phyloP scores from a whole-genome alignment of 1,140 invertebrate genomes.

The Neuroterus valhalla region DNA sequence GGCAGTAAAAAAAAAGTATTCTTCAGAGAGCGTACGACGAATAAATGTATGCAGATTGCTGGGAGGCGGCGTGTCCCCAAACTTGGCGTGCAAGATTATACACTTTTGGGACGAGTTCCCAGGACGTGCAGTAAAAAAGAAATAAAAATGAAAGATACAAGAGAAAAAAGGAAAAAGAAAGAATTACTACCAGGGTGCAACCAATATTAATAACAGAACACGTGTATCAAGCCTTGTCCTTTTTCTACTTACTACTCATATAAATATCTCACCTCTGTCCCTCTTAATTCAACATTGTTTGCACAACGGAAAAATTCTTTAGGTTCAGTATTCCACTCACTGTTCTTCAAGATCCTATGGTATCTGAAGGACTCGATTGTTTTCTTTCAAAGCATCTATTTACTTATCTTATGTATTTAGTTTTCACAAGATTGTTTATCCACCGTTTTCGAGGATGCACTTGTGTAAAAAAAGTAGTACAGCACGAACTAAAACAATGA shows the following conservation, averaged over 20 bases:
- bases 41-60: slow-evolving; percentile 62
- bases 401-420: not conserved
- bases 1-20: not conserved
- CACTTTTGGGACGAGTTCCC: slow-evolving; percentile 57
- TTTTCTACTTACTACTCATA: not conserved
- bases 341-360: not conserved
- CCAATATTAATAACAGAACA: slow-evolving; percentile 63
- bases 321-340: not conserved
- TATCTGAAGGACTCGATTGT: not conserved
- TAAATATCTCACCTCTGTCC: not conserved
- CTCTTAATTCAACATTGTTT: not conserved
- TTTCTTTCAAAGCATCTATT: not conserved
- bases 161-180: not conserved
- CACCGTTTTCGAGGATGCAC: not conserved
- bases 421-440: not conserved
- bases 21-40: not conserved
- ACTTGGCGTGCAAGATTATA: slow-evolving; percentile 63
- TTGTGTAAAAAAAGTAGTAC: not conserved
- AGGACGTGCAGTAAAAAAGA: slow-evolving; percentile 2
- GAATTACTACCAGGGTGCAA: slow-evolving; percentile 31
- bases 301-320: not conserved
- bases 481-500: not conserved
- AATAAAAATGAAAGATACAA: not conserved
- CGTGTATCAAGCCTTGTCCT: slow-evolving; percentile 52
- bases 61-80: slow-evolving; percentile 59